Conservation (phyloP, 2,113 vertebrate species). For the Heloderma charlesbogerti region DNA sequence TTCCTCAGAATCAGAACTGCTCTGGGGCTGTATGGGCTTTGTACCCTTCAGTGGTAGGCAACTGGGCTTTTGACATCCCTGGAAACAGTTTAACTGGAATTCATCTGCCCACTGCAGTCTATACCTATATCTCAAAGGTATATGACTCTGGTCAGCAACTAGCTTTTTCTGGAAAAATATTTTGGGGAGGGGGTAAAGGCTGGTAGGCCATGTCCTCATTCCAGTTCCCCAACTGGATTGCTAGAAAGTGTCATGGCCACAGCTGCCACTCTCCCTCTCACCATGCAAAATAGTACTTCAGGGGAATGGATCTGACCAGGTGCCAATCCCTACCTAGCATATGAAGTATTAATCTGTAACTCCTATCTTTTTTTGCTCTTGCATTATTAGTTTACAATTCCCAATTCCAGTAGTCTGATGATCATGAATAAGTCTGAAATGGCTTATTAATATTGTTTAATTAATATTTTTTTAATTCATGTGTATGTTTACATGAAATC, state of each 20-base stretch:
- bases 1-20: too few species aligned
- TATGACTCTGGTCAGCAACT: neutral
- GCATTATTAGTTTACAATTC: neutral
- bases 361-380: neutral
- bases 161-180: neutral
- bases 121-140: neutral
- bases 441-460: neutral
- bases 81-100: neutral
- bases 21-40: too few species aligned
- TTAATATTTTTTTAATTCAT: neutral
- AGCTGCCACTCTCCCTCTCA: neutral
- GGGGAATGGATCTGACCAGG: neutral
- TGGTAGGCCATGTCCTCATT: neutral
- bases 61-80: neutral
- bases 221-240: neutral
- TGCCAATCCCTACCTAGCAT: neutral
- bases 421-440: neutral
- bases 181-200: neutral
- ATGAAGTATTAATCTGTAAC: neutral
- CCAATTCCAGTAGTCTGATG: neutral
- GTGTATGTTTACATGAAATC: neutral
- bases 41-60: neutral
- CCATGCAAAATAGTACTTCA: neutral
- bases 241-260: neutral
- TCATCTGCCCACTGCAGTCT: neutral